Conservation (phyloP, 2,113 vertebrate species). For the Oncorhynchus masou region DNA sequence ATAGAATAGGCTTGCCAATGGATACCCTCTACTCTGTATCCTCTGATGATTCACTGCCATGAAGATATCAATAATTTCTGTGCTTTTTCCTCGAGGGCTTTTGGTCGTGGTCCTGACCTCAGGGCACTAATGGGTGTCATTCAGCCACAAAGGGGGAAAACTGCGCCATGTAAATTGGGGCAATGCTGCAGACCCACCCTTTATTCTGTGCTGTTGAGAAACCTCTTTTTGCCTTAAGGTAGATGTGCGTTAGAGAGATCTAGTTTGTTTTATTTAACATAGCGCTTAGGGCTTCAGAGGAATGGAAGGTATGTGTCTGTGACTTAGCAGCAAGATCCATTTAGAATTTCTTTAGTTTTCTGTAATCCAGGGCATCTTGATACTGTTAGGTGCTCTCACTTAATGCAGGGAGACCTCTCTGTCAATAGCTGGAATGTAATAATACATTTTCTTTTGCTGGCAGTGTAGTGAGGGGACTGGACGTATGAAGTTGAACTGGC, state of each 20-base stretch:
- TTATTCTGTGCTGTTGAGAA: constrained; percentile 22
- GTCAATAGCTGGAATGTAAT: too few species aligned
- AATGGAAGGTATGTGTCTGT: constrained; percentile 29
- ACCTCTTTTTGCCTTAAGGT: background rate
- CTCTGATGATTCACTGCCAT: background rate
- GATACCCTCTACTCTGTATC: background rate
- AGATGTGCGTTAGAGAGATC: constrained; percentile 15
- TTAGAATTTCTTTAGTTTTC: constrained; percentile 3
- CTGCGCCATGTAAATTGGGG: constrained; percentile 51
- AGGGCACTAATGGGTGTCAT: constrained; percentile 39
- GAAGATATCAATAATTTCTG: background rate
- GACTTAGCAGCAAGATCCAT: constrained; percentile 12
- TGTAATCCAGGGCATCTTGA: background rate
- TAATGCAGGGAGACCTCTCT: too few species aligned
- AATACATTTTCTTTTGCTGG: background rate
- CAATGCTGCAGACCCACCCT: constrained; percentile 30
- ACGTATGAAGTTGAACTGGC: too few species aligned
- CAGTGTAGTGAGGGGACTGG: background rate
- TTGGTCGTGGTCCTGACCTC: constrained; percentile 29
- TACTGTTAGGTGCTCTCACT: background rate
- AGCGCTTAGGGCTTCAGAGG: background rate
- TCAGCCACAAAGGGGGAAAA: constrained; percentile 47
- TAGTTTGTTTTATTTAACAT: constrained; percentile 16
- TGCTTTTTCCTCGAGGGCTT: background rate
- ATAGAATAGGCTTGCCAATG: background rate